A percentile compares a stretch with the other conserved stretches of the same genome.
Conservation (phyloP, 2,797 vertebrate genomes). For the Anguilla marmorata region DNA sequence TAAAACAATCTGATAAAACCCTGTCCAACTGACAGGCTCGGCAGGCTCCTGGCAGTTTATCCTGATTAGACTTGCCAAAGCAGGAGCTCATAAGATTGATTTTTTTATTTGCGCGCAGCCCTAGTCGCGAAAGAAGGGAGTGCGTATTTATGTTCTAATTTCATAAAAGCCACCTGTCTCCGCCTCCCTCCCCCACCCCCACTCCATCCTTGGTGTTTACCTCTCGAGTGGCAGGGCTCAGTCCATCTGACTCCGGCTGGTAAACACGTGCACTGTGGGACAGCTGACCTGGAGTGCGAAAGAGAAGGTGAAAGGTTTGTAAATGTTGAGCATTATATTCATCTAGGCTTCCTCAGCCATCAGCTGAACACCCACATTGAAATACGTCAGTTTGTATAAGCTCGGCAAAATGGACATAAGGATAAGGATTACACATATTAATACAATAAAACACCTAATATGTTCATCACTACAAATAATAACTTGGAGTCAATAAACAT, state of each 20-base stretch:
- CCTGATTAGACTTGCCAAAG: neutral
- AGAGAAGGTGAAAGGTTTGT: neutral
- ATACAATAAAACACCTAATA: neutral
- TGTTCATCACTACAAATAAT: neutral
- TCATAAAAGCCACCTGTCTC: conserved; percentile 1
- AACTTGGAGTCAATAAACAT: neutral
- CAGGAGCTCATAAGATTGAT: neutral
- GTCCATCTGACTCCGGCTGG: neutral
- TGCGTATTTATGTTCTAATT: neutral
- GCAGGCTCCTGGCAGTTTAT: neutral
- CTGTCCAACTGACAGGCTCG: neutral
- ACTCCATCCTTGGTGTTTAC: neutral
- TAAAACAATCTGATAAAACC: conserved; percentile 19
- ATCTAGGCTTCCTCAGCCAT: neutral
- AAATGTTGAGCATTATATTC: neutral
- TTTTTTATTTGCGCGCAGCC: neutral
- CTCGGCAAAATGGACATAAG: neutral
- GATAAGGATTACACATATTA: neutral
- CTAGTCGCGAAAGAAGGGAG: neutral
- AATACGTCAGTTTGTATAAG: neutral
- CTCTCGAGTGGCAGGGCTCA: neutral
- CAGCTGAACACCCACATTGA: neutral
- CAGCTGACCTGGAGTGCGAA: neutral
- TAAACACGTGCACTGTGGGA: neutral
- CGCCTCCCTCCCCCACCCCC: neutral